Evolutionary conservation across 2,113 vertebrate species (phyloP).

Genomic region (Gobio gobio): DNA sequence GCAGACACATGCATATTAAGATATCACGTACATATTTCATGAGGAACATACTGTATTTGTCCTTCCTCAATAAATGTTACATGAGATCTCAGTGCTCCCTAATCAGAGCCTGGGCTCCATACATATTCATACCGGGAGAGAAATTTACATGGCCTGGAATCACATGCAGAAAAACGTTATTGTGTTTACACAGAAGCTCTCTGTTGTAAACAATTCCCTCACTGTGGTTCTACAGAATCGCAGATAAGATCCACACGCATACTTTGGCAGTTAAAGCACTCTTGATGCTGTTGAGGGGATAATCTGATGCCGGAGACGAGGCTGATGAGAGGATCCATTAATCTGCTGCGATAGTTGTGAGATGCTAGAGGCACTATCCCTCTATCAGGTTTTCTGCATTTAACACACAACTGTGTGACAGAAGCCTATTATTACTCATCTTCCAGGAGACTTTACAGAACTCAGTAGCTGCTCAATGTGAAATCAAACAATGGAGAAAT

Average conservation of each 20-base stretch:
- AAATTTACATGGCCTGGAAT: slow-evolving; percentile 43
- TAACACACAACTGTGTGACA: slow-evolving; percentile 1
- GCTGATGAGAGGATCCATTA: slow-evolving; percentile 44
- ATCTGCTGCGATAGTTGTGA: slow-evolving; percentile 18
- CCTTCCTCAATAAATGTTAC: slow-evolving; percentile 32
- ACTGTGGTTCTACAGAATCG: slow-evolving; percentile 30
- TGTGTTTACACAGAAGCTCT: slow-evolving; percentile 18
- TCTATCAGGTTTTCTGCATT: slow-evolving; percentile 32
- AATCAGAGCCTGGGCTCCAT: slow-evolving; percentile 30
- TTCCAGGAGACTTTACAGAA: not conserved
- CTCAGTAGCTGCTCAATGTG: not conserved
- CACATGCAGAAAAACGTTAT: slow-evolving; percentile 20
- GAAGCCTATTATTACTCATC: slow-evolving; percentile 19
- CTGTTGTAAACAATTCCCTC: slow-evolving; percentile 41
- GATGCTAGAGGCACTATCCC: slow-evolving; percentile 7
- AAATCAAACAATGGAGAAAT: not conserved
- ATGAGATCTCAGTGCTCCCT: slow-evolving; percentile 31
- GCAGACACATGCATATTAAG: slow-evolving; percentile 10
- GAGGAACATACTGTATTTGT: slow-evolving; percentile 44
- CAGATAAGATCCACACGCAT: slow-evolving; percentile 24
- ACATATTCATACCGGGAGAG: slow-evolving; percentile 31
- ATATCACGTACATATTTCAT: slow-evolving; percentile 38
- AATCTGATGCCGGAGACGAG: slow-evolving; percentile 26
- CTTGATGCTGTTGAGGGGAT: slow-evolving; percentile 26
- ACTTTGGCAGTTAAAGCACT: slow-evolving; percentile 34